phyloP scores from a whole-genome alignment of 2,113 vertebrate genomes.

The Ophiodon elongatus region DNA sequence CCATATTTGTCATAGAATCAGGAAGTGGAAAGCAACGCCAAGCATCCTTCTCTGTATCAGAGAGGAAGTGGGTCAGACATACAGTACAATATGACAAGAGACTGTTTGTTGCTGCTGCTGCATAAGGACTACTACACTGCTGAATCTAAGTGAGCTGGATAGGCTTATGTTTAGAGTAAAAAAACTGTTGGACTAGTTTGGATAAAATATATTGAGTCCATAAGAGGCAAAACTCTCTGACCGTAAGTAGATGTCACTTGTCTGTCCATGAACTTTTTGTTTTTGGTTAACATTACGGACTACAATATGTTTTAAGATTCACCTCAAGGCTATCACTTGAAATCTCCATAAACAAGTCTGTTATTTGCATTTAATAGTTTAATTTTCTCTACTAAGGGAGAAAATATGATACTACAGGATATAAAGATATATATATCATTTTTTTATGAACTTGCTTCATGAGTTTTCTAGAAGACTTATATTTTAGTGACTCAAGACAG shows the following conservation, averaged over 20 bases:
- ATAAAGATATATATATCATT: too few species aligned
- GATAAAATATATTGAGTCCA: background rate
- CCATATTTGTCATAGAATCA: conserved; percentile 54
- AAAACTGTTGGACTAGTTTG: background rate
- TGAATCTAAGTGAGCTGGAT: background rate
- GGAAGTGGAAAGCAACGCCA: conserved; percentile 60
- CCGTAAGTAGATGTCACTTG: background rate
- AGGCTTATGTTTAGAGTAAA: background rate
- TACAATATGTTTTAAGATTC: background rate
- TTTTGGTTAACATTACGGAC: background rate
- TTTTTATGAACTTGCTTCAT: background rate
- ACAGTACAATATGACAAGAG: conserved; percentile 41
- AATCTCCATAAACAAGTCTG: background rate
- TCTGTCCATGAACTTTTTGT: background rate
- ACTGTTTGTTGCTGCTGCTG: conserved; percentile 26
- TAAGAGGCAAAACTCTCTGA: background rate
- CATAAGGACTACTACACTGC: background rate
- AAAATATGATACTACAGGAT: background rate
- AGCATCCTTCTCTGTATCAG: conserved; percentile 36
- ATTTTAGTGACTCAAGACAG: background rate
- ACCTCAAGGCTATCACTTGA: background rate
- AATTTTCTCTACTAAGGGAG: background rate
- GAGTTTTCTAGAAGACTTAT: background rate
- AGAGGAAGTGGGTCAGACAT: conserved; percentile 70
- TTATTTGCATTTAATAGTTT: background rate